Evolutionary conservation across 2,888 invertebrate species (phyloP), one percentile per base, ranked within the genome.

Genomic region (Tenthredo notha): DNA sequence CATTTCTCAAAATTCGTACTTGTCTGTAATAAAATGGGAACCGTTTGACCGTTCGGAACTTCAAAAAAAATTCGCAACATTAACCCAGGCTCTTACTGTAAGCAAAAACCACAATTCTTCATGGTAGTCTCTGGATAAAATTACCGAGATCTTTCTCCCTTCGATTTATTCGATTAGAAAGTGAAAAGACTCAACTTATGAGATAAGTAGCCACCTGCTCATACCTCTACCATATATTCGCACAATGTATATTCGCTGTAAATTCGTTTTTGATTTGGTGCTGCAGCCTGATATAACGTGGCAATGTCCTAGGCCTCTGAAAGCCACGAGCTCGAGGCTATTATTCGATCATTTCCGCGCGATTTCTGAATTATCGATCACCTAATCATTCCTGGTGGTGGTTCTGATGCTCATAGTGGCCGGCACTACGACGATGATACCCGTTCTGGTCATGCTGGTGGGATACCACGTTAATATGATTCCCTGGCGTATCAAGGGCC

Each of bases 291-390:
- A 61, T 50, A 58, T 3, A 40, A 80, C n/a, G 18, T 25, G 50
- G 84, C 75, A 37, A 37, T 80, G 58, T 80, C 58, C 80, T 40
- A 61, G 61, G 33, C 80, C 25, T 40, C n/a, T 61, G 40, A 58
- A 61, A 58, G 21, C 80, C 80, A 40, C 80, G 18, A 40, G 61
- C 58, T 58, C 85, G 89, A 90, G 90, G 90, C 91, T 91, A 90
- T 92, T 91, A 92, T 92, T 92, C 91, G 87, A 89, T 89, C 89
- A 89, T 86, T 88, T 85, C 82, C 77, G 43, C 70, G 83, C 70
- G 89, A 89, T 90, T 88, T 87, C 89, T 88, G 88, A 90, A 89
- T 90, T 89, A 87, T 87, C 87, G 87, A 86, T 87, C 88, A 85
- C 89, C 91, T 92, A 92, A 92, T 92, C 92, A 92, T 65, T 78